These are phyloP conservation scores for Luperina testacea DNA, from an alignment of 2,888 invertebrate genomes.

Conservation along the genomic window DNA sequence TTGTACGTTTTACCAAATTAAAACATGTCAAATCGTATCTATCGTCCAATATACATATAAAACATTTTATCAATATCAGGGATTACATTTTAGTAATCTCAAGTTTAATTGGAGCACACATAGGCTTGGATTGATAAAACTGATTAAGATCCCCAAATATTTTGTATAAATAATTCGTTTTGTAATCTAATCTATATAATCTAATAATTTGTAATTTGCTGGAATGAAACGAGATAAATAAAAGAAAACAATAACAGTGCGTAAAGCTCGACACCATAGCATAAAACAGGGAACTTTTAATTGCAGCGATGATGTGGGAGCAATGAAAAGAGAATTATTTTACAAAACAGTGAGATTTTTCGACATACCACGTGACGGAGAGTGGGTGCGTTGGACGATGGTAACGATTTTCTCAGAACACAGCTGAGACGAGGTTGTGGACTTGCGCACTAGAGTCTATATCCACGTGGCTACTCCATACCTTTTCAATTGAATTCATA, in stretches of 20 bases:
- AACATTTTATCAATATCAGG: conserved; percentile 51
- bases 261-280: background rate
- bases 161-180: conserved; percentile 56
- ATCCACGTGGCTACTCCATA: conserved; percentile 80
- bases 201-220: background rate
- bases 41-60: conserved; percentile 24
- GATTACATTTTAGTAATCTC: conserved; percentile 58
- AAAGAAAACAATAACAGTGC: conserved; percentile 34
- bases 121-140: conserved; percentile 67
- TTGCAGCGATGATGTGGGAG: conserved; percentile 5
- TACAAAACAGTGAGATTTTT: conserved; percentile 48
- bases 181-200: conserved; percentile 66
- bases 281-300: conserved; percentile 1
- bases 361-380: conserved; percentile 75
- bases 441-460: conserved; percentile 80
- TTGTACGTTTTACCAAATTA: conserved; percentile 6
- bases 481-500: conserved; percentile 72
- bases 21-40: conserved; percentile 37
- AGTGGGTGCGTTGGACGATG: conserved; percentile 75
- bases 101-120: conserved; percentile 70
- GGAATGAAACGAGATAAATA: conserved; percentile 27
- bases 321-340: conserved; percentile 26
- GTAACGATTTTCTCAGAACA: conserved; percentile 88
- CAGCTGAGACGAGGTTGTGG: conserved; percentile 83
- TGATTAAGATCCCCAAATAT: conserved; percentile 49